These are phyloP conservation scores for Chloropsis hardwickii DNA, from an alignment of 2,113 vertebrate species.

Conservation along the genomic window DNA sequence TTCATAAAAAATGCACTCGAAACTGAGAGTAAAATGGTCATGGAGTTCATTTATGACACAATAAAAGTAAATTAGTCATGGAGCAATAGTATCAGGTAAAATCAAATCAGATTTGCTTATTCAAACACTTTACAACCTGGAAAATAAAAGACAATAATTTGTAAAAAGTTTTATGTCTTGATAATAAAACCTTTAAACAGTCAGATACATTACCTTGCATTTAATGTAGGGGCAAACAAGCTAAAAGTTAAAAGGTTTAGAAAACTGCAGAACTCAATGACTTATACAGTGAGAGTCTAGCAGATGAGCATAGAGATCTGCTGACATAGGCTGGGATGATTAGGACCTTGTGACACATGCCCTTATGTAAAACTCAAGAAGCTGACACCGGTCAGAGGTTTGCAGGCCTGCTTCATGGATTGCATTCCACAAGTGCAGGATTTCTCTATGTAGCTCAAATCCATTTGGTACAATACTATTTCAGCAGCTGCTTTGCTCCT, in stretches of 20 bases:
- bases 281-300: neutral
- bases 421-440: neutral
- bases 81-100: constrained; percentile 43
- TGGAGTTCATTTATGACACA: constrained; percentile 55
- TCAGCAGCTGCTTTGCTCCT: neutral
- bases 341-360: neutral
- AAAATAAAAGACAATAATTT: constrained; percentile 56
- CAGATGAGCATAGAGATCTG: neutral
- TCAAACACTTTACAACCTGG: constrained; percentile 41
- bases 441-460: neutral
- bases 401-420: neutral
- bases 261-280: constrained; percentile 52
- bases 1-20: constrained; percentile 14
- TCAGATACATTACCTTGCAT: constrained; percentile 5
- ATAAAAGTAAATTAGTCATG: constrained; percentile 65
- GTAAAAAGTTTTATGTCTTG: constrained; percentile 18
- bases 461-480: neutral
- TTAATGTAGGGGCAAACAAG: neutral
- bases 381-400: neutral
- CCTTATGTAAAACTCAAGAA: neutral
- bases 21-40: constrained; percentile 34
- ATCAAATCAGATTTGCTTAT: constrained; percentile 49
- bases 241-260: constrained; percentile 25
- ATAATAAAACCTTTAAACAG: constrained; percentile 51
- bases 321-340: neutral